Conservation (phyloP, 2,113 vertebrate genomes). For the Grammomys surdaster region DNA sequence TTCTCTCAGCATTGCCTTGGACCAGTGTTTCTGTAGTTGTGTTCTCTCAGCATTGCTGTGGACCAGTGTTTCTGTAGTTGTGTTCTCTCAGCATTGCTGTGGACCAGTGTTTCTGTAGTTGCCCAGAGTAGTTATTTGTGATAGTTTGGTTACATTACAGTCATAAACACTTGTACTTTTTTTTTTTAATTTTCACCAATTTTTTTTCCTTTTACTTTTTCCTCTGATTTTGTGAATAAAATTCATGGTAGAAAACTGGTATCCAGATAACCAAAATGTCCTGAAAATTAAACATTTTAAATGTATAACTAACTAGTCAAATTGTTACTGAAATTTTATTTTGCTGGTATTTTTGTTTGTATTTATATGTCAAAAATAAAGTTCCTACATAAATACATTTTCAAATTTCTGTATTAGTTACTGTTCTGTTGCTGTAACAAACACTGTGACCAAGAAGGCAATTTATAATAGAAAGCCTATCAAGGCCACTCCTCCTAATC, state of each 20-base stretch:
- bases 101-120: background rate
- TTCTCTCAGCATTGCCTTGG: background rate
- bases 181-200: conserved; percentile 35
- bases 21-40: background rate
- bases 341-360: conserved; percentile 21
- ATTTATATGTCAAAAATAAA: conserved; percentile 24
- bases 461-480: background rate
- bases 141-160: background rate
- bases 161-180: conserved; percentile 42
- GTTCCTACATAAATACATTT: background rate
- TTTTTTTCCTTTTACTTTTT: background rate
- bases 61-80: background rate
- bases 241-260: background rate
- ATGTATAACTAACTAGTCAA: background rate
- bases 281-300: conserved; percentile 26
- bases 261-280: conserved; percentile 9
- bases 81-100: background rate
- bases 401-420: background rate
- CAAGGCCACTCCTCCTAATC: background rate
- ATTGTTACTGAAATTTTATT: conserved; percentile 38
- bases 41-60: background rate
- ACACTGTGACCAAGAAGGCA: background rate
- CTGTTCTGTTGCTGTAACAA: background rate
- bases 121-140: background rate
- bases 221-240: conserved; percentile 32